These are phyloP conservation scores for Perccottus glenii DNA, from an alignment of 2,113 vertebrate species.

Conservation along the genomic window DNA sequence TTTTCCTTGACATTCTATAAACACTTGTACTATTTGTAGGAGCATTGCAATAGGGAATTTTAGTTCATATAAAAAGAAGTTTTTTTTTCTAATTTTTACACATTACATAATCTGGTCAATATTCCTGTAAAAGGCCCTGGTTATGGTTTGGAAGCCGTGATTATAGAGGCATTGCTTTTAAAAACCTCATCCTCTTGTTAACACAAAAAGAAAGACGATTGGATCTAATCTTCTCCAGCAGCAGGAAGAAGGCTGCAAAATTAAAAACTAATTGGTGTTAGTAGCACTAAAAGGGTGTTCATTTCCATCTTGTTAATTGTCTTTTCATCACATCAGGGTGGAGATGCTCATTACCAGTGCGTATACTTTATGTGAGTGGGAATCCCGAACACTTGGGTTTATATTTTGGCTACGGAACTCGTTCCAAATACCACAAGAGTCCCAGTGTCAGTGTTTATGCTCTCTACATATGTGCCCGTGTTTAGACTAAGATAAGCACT, in stretches of 20 bases:
- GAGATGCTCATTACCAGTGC: conserved; percentile 25
- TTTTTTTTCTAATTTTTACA: too few species aligned
- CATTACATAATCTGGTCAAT: too few species aligned
- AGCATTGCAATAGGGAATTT: too few species aligned
- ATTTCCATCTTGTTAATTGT: conserved; percentile 53
- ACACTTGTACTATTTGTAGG: too few species aligned
- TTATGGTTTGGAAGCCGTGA: too few species aligned
- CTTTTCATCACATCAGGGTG: conserved; percentile 44
- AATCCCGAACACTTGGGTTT: conserved; percentile 51
- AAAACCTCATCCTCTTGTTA: conserved; percentile 32
- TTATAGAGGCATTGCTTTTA: not conserved
- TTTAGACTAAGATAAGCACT: conserved; percentile 64
- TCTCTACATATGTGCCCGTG: conserved; percentile 45
- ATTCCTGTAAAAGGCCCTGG: too few species aligned
- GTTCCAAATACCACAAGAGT: conserved; percentile 49
- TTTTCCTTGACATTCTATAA: too few species aligned
- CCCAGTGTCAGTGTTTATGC: conserved; percentile 66
- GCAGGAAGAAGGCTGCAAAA: conserved; percentile 34
- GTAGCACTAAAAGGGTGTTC: conserved; percentile 32
- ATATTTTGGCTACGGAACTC: conserved; percentile 64
- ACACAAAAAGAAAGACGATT: conserved; percentile 16
- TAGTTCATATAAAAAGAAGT: too few species aligned
- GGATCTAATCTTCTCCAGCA: conserved; percentile 9
- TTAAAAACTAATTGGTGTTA: conserved; percentile 47
- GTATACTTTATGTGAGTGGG: conserved; percentile 26